A percentile compares a stretch with the other conserved stretches of the same genome.
Evolutionary conservation across 2,797 vertebrate species (phyloP).

Genomic region (Falco naumanni): DNA sequence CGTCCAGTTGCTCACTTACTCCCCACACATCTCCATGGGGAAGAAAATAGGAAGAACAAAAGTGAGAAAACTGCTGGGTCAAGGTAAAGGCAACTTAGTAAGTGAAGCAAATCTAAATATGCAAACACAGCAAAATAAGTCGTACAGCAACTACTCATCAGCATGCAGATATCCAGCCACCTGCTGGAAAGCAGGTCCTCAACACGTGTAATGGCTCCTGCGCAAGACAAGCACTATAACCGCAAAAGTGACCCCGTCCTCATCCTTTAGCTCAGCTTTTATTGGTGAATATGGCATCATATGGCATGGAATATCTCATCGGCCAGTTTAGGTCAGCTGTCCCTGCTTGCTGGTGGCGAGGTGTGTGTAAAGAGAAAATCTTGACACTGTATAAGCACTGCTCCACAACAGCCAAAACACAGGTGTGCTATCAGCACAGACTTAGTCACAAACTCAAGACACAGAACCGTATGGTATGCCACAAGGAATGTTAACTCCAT

Average conservation of each 20-base stretch:
- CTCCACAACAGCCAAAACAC: not conserved
- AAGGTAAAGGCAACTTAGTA: not conserved
- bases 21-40: too few relatives aligned
- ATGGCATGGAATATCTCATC: not conserved
- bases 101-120: not conserved
- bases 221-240: not conserved
- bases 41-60: not conserved
- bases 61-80: not conserved
- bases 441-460: not conserved
- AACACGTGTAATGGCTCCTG: not conserved
- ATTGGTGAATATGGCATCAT: not conserved
- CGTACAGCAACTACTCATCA: not conserved
- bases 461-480: not conserved
- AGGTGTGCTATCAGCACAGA: not conserved
- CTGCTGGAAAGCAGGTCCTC: not conserved
- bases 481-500: not conserved
- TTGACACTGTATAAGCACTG: not conserved
- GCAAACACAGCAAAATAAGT: not conserved
- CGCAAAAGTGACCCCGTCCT: not conserved
- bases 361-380: not conserved
- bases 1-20: not conserved
- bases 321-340: not conserved
- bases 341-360: rapidly evolving
- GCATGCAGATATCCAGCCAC: not conserved
- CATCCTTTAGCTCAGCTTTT: not conserved